phyloP scores from a whole-genome alignment of 2,797 vertebrate species.

The Dipus sagitta region DNA sequence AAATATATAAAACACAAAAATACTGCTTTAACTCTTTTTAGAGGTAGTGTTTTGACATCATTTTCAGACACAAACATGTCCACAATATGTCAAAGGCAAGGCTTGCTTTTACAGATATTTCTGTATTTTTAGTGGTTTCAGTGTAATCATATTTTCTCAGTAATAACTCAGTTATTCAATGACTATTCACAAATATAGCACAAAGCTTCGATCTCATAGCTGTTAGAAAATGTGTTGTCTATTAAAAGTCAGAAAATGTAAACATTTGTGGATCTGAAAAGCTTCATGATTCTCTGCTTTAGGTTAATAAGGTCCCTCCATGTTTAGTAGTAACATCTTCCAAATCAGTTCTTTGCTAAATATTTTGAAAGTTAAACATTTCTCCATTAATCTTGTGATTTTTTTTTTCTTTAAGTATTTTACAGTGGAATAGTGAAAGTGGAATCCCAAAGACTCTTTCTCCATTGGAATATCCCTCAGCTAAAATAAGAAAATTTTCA shows the following conservation, averaged over 20 bases:
- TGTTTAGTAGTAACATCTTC: background rate
- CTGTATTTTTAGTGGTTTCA: background rate
- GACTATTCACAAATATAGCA: slow-evolving; percentile 10
- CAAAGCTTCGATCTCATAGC: background rate
- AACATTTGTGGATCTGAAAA: background rate
- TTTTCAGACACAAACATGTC: background rate
- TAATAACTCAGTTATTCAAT: slow-evolving; percentile 11
- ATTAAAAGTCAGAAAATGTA: slow-evolving; percentile 35
- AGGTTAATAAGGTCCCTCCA: background rate
- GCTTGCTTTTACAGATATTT: background rate
- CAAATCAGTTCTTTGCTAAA: background rate
- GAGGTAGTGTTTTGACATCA: background rate
- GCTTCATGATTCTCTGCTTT: background rate
- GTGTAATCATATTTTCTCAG: slow-evolving; percentile 28
- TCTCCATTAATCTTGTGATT: background rate
- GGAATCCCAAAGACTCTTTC: rapidly evolving
- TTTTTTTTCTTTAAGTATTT: background rate
- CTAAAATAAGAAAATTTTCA: background rate
- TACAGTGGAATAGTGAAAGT: background rate
- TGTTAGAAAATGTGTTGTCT: background rate
- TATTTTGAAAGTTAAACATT: background rate
- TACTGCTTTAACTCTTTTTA: too few relatives aligned
- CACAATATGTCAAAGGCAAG: background rate
- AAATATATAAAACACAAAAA: background rate
- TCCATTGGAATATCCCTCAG: background rate